phyloP scores from a whole-genome alignment of 2,113 vertebrate species.

The Eretmochelys imbricata region DNA sequence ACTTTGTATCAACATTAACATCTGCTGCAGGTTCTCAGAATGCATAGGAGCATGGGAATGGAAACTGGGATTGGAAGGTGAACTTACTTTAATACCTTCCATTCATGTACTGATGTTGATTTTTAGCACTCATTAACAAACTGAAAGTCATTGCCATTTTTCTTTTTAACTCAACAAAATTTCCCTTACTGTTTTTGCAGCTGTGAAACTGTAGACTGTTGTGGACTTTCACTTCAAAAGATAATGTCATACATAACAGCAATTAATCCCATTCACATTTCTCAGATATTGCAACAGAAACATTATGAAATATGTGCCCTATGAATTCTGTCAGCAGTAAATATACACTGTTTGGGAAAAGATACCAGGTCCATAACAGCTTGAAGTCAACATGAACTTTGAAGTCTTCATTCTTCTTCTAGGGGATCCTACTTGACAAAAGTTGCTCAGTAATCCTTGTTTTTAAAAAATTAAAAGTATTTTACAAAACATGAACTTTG shows the following conservation, averaged over 20 bases:
- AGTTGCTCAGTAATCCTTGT: conserved; percentile 28
- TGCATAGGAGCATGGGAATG: not conserved
- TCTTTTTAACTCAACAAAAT: not conserved
- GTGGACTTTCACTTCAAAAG: conserved; percentile 15
- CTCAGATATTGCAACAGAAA: conserved; percentile 47
- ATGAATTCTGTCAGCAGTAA: conserved; percentile 43
- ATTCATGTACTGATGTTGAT: not conserved
- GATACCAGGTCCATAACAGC: conserved; percentile 64
- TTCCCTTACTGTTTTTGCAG: accelerated
- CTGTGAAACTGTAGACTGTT: not conserved
- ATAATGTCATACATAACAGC: conserved; percentile 28
- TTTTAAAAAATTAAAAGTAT: conserved; percentile 54
- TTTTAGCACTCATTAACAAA: not conserved
- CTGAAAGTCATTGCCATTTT: not conserved
- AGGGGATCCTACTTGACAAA: conserved; percentile 23
- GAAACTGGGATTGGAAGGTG: not conserved
- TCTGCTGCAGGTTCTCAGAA: not conserved
- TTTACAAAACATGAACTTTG: conserved; percentile 63
- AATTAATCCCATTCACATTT: conserved; percentile 25
- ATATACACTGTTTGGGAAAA: conserved; percentile 60
- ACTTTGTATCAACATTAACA: not conserved
- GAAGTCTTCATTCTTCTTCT: conserved; percentile 48
- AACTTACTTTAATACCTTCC: not conserved
- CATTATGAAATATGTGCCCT: not conserved
- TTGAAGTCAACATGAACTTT: conserved; percentile 71